Evolutionary conservation across 2,888 invertebrate species (phyloP), one percentile per base, ranked within the genome.

Genomic region (Folsomia candida): DNA sequence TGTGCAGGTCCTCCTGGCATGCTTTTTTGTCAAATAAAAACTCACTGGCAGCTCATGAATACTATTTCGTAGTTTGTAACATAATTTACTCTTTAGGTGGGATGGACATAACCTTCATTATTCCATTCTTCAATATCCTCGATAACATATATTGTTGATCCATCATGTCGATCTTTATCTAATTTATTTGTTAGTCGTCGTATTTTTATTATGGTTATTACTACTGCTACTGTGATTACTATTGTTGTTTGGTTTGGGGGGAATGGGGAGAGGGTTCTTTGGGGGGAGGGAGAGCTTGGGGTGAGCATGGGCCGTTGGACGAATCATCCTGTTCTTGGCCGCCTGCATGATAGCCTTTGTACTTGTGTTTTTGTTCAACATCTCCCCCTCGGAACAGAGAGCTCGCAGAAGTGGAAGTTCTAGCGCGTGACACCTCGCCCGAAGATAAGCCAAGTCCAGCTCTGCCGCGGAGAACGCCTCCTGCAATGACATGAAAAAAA

Each of bases 271-370:
- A 11, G 47, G 47, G 47, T 47, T 47, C 51, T 71, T 72, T 20
- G 76, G 74, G 63, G 78, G 70, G 62, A 73, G 67, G 20, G 64
- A 51, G 3, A 29, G 25, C 22, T 57, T 68, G n/a, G 77, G 79
- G 70, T 79, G 78, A 26, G 76, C 77, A 70, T 78, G 79, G 27
- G 78, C 78, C n/a, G 79, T 77, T 6, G 79, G 76, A 57, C 79
- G 71, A 51, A 79, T 75, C n/a, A n/a, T n/a, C 57, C 75, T 76
- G 51, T 60, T 70, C 65, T 67, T 70, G 25, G 74, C 74, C 69
- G 69, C 71, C 26, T 68, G 69, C 61, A 71, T 66, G 18, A 54
- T 59, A 1, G 75, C 69, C 60, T 73, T 73, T 22, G 71, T 69
- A 65, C 73, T 73, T 1, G 69, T 73, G 14, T 14, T 64, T 22